These are phyloP conservation scores for Rhagologus leucostigma DNA, from an alignment of 2,113 vertebrate genomes.

Conservation along the genomic window DNA sequence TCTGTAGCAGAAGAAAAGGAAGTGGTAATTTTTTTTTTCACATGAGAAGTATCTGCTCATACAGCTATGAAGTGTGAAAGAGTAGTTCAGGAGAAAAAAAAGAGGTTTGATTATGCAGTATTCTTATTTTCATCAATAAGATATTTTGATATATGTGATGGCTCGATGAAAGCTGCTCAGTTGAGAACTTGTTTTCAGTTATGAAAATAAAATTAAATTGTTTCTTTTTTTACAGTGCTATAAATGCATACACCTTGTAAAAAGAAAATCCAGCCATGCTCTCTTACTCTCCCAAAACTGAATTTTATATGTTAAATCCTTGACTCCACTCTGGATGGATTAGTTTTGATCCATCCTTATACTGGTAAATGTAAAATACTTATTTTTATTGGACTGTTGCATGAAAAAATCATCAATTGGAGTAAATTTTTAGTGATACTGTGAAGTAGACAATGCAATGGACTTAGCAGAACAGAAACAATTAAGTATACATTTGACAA, in stretches of 20 bases:
- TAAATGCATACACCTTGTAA: background rate
- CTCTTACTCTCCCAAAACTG: background rate
- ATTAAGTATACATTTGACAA: background rate
- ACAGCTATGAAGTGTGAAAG: background rate
- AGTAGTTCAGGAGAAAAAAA: background rate
- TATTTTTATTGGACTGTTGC: background rate
- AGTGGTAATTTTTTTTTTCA: background rate
- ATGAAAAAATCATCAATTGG: background rate
- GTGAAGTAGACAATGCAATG: background rate
- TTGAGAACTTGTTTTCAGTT: constrained; percentile 4
- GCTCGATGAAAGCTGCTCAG: background rate
- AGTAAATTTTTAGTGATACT: background rate
- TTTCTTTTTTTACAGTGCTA: background rate
- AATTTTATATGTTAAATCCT: background rate
- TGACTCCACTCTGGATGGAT: background rate
- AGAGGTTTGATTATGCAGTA: background rate
- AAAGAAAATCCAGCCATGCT: background rate
- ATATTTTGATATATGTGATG: constrained; percentile 24
- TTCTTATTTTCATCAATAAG: constrained; percentile 26
- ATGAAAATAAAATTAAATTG: constrained; percentile 39
- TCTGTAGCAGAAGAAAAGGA: background rate
- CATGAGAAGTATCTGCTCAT: background rate
- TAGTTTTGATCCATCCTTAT: constrained; percentile 8
- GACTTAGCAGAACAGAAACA: background rate
- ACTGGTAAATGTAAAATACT: background rate